Evolutionary conservation across 2,797 vertebrate species (phyloP).

Genomic region (Danio kyathit): DNA sequence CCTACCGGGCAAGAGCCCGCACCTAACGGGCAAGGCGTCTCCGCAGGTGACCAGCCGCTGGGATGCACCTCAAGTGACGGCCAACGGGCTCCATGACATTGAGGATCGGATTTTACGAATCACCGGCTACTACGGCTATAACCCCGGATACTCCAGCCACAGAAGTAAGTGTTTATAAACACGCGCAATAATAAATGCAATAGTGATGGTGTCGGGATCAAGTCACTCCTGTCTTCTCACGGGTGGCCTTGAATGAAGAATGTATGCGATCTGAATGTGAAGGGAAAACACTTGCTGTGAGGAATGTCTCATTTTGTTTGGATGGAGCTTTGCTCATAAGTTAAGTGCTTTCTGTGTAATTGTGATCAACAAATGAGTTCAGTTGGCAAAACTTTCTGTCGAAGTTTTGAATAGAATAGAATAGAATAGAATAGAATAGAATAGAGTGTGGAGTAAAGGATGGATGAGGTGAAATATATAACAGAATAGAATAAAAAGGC

Average conservation of each 20-base stretch:
- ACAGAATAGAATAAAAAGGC: no score
- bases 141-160: constrained; percentile 95
- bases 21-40: constrained; percentile 75
- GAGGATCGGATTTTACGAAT: constrained; percentile 97
- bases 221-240: background rate
- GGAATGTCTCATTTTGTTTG: background rate
- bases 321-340: background rate
- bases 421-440: background rate
- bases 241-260: constrained; percentile 1
- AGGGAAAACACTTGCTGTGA: background rate
- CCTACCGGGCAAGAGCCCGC: constrained; percentile 70
- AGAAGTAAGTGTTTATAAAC: constrained; percentile 88
- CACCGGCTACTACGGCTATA: constrained; percentile 98
- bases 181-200: background rate
- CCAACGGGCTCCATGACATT: constrained; percentile 95
- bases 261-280: background rate
- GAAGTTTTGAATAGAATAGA: background rate
- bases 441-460: no score
- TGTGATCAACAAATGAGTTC: background rate
- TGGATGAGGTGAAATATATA: no score
- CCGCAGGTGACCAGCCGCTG: constrained; percentile 67
- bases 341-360: background rate
- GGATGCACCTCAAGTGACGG: constrained; percentile 84
- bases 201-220: background rate
- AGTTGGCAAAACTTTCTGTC: constrained; percentile 16